These are phyloP conservation scores for Speoplatyrhinus poulsoni DNA, from an alignment of 2,113 vertebrate genomes.

Conservation along the genomic window DNA sequence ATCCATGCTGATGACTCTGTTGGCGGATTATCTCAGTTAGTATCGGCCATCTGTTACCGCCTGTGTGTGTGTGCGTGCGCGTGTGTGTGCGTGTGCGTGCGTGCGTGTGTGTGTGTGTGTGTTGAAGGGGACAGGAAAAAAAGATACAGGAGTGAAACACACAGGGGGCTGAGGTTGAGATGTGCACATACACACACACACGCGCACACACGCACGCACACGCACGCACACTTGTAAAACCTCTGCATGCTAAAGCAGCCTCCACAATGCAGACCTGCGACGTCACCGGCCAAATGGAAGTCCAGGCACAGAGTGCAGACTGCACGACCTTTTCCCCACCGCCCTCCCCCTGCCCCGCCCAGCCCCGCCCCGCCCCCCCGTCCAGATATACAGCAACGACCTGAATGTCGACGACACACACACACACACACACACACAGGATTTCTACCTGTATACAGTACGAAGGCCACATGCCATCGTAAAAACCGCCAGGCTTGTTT, in stretches of 20 bases:
- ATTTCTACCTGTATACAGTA: conserved; percentile 41
- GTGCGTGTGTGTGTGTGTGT: conserved; percentile 23
- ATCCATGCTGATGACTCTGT: conserved; percentile 89
- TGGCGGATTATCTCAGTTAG: conserved; percentile 86
- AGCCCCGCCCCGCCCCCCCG: too few relatives aligned
- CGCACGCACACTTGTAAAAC: conserved; percentile 35
- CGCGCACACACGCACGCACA: conserved; percentile 16
- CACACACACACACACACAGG: conserved; percentile 19
- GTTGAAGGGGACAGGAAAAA: conserved; percentile 48
- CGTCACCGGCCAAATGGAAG: conserved; percentile 48
- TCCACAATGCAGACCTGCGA: conserved; percentile 39
- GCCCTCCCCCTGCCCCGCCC: not conserved
- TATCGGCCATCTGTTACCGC: conserved; percentile 87
- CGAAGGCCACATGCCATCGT: conserved; percentile 67
- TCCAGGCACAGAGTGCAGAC: conserved; percentile 39
- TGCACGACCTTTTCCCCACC: conserved; percentile 30
- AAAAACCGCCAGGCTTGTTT: conserved; percentile 62
- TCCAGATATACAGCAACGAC: too few relatives aligned
- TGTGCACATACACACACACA: conserved; percentile 30
- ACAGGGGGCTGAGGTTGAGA: conserved; percentile 49
- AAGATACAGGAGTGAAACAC: conserved; percentile 55
- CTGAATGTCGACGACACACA: not conserved
- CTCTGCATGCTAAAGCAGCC: conserved; percentile 37
- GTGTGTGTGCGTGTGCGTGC: conserved; percentile 25
- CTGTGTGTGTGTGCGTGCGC: conserved; percentile 43